Conservation (phyloP, 2,113 vertebrate genomes). For the Noctilio leporinus region DNA sequence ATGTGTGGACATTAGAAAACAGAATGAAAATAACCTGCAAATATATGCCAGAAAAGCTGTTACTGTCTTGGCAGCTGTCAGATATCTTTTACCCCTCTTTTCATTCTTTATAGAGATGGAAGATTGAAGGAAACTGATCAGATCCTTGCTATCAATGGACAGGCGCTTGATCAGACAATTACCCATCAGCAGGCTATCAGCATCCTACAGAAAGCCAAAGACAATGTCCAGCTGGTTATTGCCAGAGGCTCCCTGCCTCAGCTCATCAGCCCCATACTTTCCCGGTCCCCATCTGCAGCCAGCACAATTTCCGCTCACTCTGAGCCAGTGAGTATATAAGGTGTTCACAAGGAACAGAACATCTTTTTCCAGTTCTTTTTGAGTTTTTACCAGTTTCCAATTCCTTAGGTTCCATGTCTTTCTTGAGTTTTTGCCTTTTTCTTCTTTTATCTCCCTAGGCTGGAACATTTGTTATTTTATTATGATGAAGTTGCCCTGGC, state of each 20-base stretch:
- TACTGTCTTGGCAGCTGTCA: constrained; percentile 29
- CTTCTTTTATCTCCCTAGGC: neutral
- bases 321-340: constrained; percentile 80
- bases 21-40: constrained; percentile 60
- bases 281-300: constrained; percentile 92
- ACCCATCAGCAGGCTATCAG: constrained; percentile 94
- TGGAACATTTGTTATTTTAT: neutral
- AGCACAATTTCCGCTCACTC: constrained; percentile 94
- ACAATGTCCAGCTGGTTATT: constrained; percentile 88
- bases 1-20: constrained; percentile 34
- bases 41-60: constrained; percentile 35
- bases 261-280: constrained; percentile 88
- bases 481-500: no score
- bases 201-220: constrained; percentile 91
- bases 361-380: neutral
- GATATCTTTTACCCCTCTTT: constrained; percentile 31
- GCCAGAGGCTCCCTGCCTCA: constrained; percentile 89
- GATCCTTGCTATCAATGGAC: constrained; percentile 93
- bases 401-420: neutral
- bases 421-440: neutral
- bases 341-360: neutral
- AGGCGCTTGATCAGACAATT: constrained; percentile 91
- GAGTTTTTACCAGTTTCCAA: neutral
- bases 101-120: constrained; percentile 83
- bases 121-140: constrained; percentile 93